Evolutionary conservation across 2,888 invertebrate genomes (phyloP).

Genomic region (Celastrina argiolus): DNA sequence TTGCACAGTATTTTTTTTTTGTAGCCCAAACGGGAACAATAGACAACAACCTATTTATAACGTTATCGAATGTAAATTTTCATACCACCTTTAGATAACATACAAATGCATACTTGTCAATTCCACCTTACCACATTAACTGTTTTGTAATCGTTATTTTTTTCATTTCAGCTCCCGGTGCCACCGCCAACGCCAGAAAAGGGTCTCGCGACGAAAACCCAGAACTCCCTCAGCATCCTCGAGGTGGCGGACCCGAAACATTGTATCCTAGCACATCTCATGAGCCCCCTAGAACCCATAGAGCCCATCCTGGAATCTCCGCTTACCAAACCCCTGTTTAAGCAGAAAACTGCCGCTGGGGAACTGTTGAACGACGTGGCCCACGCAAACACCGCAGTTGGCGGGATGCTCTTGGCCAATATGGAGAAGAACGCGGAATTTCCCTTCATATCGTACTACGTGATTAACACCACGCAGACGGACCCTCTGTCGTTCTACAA

Average conservation of each 20-base stretch:
- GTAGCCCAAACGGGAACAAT: too few species aligned
- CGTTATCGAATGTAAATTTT: too few species aligned
- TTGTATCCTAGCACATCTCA: conserved; percentile 91
- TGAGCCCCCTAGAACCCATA: conserved; percentile 91
- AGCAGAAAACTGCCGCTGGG: conserved; percentile 87
- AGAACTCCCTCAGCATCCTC: conserved; percentile 83
- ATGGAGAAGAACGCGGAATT: conserved; percentile 94
- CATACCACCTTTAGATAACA: too few species aligned
- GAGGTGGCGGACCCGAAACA: conserved; percentile 94
- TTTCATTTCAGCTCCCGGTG: conserved; percentile 72
- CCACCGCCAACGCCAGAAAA: conserved; percentile 81
- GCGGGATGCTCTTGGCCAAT: conserved; percentile 91
- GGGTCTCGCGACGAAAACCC: conserved; percentile 78
- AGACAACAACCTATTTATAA: too few species aligned
- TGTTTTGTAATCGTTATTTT: neutral
- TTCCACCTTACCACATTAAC: too few species aligned
- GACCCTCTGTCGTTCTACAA: conserved; percentile 92
- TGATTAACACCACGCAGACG: conserved; percentile 91
- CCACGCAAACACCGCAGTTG: conserved; percentile 84
- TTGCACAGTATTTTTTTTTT: too few species aligned
- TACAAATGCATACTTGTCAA: too few species aligned
- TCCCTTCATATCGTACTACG: conserved; percentile 93
- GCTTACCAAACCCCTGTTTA: conserved; percentile 85
- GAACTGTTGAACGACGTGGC: conserved; percentile 87
- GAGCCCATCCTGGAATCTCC: conserved; percentile 92